Evolutionary conservation across 2,797 vertebrate species (phyloP).

Genomic region (Vultur gryphus): DNA sequence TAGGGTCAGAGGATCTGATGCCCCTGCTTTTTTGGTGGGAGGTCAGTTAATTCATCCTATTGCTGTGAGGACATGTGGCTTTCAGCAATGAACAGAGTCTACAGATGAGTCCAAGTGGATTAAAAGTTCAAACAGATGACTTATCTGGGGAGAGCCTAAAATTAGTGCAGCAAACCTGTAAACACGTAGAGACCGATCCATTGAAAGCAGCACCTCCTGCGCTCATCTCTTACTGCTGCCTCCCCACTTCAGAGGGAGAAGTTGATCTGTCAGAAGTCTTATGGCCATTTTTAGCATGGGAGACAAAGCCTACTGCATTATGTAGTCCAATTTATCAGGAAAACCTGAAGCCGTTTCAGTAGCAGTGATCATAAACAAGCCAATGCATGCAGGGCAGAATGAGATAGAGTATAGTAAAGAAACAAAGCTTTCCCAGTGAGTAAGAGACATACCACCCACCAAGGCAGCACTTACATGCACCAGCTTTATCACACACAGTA

Average conservation of each 20-base stretch:
- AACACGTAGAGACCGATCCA: not conserved
- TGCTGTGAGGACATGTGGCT: not conserved
- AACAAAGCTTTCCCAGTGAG: not conserved
- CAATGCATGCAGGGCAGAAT: not conserved
- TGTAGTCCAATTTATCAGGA: not conserved
- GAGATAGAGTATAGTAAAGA: not conserved
- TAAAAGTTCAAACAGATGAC: not conserved
- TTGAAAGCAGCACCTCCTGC: not conserved
- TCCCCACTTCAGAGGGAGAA: accelerated
- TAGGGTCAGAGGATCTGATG: not conserved
- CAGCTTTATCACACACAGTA: not conserved
- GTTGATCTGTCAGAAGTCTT: not conserved
- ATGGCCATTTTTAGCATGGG: not conserved
- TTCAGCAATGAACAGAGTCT: not conserved
- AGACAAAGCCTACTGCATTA: not conserved
- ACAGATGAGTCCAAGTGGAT: not conserved
- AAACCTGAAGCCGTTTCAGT: not conserved
- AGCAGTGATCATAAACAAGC: conserved; percentile 20
- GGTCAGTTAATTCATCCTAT: not conserved
- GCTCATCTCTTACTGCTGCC: not conserved
- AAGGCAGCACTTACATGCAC: not conserved
- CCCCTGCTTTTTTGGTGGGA: not conserved
- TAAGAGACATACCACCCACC: conserved; percentile 23
- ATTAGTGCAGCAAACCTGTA: not conserved
- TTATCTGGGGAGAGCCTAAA: not conserved